Percentiles rank a stretch among this genome's conserved stretches.
Evolutionary conservation across 2,797 vertebrate species (phyloP).

Genomic region (Apogon talboti): DNA sequence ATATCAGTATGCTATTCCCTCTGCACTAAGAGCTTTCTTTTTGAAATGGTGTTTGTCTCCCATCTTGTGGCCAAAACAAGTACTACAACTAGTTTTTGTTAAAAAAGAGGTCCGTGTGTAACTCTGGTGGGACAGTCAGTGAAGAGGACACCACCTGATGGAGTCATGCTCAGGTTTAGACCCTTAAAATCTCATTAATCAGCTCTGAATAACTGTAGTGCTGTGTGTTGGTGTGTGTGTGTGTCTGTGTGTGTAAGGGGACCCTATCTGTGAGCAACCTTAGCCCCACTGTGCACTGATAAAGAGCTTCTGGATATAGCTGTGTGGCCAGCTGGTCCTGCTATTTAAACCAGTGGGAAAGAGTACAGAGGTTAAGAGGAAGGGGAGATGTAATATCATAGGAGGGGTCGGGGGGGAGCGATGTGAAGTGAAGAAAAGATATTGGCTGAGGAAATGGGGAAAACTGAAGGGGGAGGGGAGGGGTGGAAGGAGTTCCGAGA

Average conservation of each 20-base stretch:
- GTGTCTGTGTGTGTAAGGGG: conserved; percentile 6
- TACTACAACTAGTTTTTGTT: conserved; percentile 26
- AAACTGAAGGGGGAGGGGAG: background rate
- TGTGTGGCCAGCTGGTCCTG: conserved; percentile 63
- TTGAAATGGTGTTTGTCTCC: conserved; percentile 5
- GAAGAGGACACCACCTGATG: conserved; percentile 6
- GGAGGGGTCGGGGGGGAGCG: conserved; percentile 7
- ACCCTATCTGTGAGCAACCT: conserved; percentile 32
- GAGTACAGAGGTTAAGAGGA: conserved; percentile 50
- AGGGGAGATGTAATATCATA: conserved; percentile 55
- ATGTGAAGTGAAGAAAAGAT: conserved; percentile 12
- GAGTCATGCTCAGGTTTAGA: background rate
- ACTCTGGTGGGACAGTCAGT: conserved; percentile 6
- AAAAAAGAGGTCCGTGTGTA: background rate
- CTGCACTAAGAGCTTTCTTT: conserved; percentile 1
- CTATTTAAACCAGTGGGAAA: conserved; percentile 70
- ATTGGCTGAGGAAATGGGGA: conserved; percentile 9
- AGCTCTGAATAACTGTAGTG: conserved; percentile 8
- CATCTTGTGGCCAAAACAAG: conserved; percentile 29
- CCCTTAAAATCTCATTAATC: background rate
- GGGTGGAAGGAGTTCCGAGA: background rate
- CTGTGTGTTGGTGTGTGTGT: conserved; percentile 18
- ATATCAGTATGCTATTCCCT: background rate
- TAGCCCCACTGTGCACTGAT: conserved; percentile 45
- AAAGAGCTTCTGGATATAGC: conserved; percentile 63